Percentiles rank a stretch among this genome's conserved stretches.
Conservation (phyloP, 2,888 invertebrate species). For the Lapara coniferarum region DNA sequence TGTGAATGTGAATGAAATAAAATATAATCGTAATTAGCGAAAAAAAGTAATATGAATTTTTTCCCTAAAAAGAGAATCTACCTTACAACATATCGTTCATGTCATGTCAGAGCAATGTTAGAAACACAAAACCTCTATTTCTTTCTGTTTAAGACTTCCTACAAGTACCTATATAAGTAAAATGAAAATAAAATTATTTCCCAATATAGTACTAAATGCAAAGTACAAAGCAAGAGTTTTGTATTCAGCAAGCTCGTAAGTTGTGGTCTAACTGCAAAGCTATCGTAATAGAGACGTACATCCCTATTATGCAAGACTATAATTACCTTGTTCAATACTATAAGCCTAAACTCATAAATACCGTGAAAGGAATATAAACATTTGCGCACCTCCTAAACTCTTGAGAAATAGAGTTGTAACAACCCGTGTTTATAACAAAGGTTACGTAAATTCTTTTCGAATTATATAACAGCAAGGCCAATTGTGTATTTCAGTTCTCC, state of each 20-base stretch:
- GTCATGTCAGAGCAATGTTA: too few species aligned
- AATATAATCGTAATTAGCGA: too few species aligned
- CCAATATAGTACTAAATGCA: not conserved
- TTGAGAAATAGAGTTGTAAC: not conserved
- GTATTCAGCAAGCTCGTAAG: not conserved
- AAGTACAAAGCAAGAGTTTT: not conserved
- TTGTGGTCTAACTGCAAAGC: constrained; percentile 13
- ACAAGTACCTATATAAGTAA: not conserved
- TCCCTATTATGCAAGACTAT: not conserved
- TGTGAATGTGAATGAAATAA: too few species aligned
- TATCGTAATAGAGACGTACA: not conserved
- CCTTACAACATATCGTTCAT: too few species aligned
- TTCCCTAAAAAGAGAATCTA: too few species aligned
- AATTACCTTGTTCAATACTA: not conserved
- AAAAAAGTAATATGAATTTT: too few species aligned
- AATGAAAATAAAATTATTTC: not conserved
- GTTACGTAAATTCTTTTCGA: constrained; percentile 1
- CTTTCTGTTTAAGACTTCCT: too few species aligned
- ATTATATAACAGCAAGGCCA: not conserved
- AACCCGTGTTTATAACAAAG: not conserved
- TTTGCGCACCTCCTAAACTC: not conserved
- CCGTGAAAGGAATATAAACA: not conserved
- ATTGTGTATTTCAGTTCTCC: constrained; percentile 12
- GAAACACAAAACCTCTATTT: too few species aligned
- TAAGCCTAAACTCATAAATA: not conserved